Evolutionary conservation across 2,888 invertebrate species (phyloP).

Genomic region (Polydrusus cervinus): DNA sequence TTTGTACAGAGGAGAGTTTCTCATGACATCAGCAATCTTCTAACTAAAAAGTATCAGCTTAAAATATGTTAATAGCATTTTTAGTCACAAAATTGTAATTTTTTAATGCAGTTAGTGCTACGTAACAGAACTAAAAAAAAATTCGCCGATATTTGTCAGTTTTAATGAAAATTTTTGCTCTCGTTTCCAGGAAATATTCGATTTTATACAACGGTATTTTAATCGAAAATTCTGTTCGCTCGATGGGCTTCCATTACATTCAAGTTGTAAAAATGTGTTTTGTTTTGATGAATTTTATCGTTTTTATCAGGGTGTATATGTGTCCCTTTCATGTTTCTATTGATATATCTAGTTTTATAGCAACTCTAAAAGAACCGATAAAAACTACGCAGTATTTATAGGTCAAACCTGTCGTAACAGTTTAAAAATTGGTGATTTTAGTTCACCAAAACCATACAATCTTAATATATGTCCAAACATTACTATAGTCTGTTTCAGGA

Average conservation of each 20-base stretch:
- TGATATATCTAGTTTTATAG: slow-evolving; percentile 11
- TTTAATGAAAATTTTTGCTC: slow-evolving; percentile 5
- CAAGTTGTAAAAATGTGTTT: slow-evolving; percentile 16
- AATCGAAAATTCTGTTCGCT: slow-evolving; percentile 16
- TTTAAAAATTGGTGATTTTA: too few species aligned
- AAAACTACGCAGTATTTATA: background rate
- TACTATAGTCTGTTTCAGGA: too few species aligned
- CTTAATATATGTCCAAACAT: too few species aligned
- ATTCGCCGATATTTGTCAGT: background rate
- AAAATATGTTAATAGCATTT: too few species aligned
- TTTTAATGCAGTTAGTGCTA: too few species aligned
- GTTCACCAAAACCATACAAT: too few species aligned
- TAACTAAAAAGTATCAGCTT: too few species aligned
- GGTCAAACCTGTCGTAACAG: too few species aligned
- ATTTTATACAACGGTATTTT: slow-evolving; percentile 7
- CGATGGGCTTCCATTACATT: slow-evolving; percentile 1
- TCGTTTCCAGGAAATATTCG: background rate
- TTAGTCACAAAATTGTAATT: too few species aligned
- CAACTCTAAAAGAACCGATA: background rate
- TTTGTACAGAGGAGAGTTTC: too few species aligned
- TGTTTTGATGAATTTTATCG: slow-evolving; percentile 5
- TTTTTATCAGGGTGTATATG: slow-evolving; percentile 10
- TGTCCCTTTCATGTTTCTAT: background rate
- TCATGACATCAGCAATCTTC: too few species aligned
- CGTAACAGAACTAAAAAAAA: background rate